Evolutionary conservation across 2,113 vertebrate genomes (phyloP).

Genomic region (Seriola quinqueradiata): DNA sequence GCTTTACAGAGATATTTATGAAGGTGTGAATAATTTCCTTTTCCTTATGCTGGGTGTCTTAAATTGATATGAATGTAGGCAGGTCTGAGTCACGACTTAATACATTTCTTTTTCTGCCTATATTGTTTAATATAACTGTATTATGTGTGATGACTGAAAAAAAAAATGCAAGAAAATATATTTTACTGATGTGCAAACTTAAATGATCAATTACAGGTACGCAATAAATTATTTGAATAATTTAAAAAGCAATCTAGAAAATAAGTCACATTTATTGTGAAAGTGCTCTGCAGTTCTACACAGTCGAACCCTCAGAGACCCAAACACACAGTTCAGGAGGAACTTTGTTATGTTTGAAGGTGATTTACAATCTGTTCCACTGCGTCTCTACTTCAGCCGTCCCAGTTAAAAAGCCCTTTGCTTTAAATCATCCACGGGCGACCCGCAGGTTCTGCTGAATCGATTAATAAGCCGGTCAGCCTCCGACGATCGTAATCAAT

Average conservation of each 20-base stretch:
- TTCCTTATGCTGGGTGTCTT: too few relatives aligned
- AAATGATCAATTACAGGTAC: not conserved
- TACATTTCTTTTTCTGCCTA: too few relatives aligned
- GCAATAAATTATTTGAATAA: not conserved
- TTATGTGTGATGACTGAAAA: too few relatives aligned
- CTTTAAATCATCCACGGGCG: slow-evolving; percentile 62
- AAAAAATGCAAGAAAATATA: not conserved
- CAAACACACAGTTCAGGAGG: slow-evolving; percentile 24
- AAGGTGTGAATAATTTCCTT: too few relatives aligned
- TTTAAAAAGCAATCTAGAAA: not conserved
- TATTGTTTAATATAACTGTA: too few relatives aligned
- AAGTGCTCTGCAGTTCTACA: not conserved
- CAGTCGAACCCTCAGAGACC: not conserved
- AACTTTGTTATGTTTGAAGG: slow-evolving; percentile 54
- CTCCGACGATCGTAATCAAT: slow-evolving; percentile 78
- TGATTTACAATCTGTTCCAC: slow-evolving; percentile 59
- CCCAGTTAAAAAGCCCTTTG: slow-evolving; percentile 24
- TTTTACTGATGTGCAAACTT: not conserved
- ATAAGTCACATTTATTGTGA: not conserved
- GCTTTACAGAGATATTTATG: too few relatives aligned
- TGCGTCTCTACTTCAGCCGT: slow-evolving; percentile 33
- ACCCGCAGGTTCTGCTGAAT: slow-evolving; percentile 69
- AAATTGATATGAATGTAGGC: too few relatives aligned
- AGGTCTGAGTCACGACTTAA: too few relatives aligned
- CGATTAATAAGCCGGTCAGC: slow-evolving; percentile 80